Percentiles rank a stretch among this genome's conserved stretches.
Evolutionary conservation across 2,797 vertebrate genomes (phyloP).

Genomic region (Pitangus sulphuratus): DNA sequence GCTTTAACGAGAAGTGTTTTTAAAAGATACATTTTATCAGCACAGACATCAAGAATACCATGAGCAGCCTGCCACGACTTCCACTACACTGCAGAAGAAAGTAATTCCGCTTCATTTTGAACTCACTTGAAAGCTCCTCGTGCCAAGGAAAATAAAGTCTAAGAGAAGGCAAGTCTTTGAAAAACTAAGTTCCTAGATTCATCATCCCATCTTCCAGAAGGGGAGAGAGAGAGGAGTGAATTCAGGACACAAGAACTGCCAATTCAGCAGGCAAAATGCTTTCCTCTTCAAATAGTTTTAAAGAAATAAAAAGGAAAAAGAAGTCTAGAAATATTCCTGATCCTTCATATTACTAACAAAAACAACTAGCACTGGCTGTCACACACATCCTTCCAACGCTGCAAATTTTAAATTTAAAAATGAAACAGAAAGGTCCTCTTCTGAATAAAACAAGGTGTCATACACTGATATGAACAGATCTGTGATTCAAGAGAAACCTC

Average conservation of each 20-base stretch:
- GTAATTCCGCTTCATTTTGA: neutral
- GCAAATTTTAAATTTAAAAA: neutral
- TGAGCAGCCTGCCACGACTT: neutral
- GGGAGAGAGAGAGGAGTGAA: neutral
- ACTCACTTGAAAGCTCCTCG: neutral
- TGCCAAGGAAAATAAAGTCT: neutral
- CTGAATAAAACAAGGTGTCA: neutral
- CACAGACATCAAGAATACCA: neutral
- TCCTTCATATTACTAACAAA: neutral
- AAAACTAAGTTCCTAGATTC: neutral
- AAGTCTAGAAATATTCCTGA: neutral
- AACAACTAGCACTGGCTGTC: neutral
- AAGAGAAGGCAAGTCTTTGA: neutral
- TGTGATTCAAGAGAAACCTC: neutral
- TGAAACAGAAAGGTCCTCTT: neutral
- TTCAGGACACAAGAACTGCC: neutral
- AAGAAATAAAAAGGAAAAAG: neutral
- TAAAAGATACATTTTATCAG: neutral
- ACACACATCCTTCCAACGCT: neutral
- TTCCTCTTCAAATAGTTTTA: neutral
- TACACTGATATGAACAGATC: neutral
- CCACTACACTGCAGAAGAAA: neutral
- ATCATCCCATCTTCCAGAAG: neutral
- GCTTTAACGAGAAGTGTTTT: neutral
- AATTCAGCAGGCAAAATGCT: neutral